These are phyloP conservation scores for Bibio marci DNA, from an alignment of 2,888 invertebrate species.

Conservation along the genomic window DNA sequence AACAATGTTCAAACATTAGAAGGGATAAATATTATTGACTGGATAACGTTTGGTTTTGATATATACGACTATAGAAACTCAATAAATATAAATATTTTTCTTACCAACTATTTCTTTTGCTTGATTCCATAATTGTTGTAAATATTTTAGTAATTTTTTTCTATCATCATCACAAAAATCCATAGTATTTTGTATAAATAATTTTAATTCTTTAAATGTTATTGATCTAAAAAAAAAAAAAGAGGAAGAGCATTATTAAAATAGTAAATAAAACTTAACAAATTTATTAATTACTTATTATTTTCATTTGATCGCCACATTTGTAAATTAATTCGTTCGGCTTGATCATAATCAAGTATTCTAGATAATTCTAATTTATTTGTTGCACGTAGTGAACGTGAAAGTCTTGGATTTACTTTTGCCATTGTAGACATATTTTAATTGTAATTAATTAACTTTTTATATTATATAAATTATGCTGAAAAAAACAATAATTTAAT, in stretches of 20 bases:
- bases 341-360: slow-evolving; percentile 13
- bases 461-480: no score
- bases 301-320: slow-evolving; percentile 9
- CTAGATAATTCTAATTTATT: slow-evolving; percentile 32
- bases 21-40: no score
- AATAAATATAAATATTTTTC: no score
- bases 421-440: no score
- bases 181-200: slow-evolving; percentile 20
- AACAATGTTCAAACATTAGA: no score
- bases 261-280: slow-evolving; percentile 5
- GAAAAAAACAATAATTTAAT: no score
- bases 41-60: no score
- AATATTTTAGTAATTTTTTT: slow-evolving; percentile 19
- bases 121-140: slow-evolving; percentile 26
- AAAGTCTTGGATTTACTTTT: slow-evolving; percentile 35
- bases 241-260: slow-evolving; percentile 2
- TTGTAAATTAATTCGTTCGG: slow-evolving; percentile 10
- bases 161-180: slow-evolving; percentile 22
- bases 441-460: no score
- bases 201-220: slow-evolving; percentile 33
- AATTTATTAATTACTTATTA: slow-evolving; percentile 12
- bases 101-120: slow-evolving; percentile 30
- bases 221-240: slow-evolving; percentile 26
- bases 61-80: no score
- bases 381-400: slow-evolving; percentile 45